These are phyloP conservation scores for Betta splendens DNA, from an alignment of 2,797 vertebrate species.

Conservation along the genomic window DNA sequence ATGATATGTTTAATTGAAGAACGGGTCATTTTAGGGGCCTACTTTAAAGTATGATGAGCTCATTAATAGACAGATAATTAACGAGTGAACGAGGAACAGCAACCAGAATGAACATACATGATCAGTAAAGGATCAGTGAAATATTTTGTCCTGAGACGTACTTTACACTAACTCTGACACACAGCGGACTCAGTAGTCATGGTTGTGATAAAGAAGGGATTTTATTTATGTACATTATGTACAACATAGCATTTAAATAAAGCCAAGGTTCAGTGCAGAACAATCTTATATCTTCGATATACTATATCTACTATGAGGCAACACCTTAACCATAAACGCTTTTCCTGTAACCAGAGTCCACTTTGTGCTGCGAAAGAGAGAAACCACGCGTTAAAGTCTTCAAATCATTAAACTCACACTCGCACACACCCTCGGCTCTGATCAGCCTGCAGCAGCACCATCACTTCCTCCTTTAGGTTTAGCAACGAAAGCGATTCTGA, in stretches of 20 bases:
- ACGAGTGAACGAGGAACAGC: neutral
- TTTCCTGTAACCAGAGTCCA: constrained; percentile 10
- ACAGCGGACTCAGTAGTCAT: neutral
- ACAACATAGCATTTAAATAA: constrained; percentile 61
- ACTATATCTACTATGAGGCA: constrained; percentile 49
- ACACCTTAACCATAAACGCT: constrained; percentile 33
- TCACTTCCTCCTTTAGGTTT: constrained; percentile 4
- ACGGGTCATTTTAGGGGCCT: constrained; percentile 4
- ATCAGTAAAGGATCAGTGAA: neutral
- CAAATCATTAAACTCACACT: neutral
- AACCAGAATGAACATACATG: neutral
- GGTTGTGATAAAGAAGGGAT: constrained; percentile 65
- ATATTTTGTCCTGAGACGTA: too few species aligned
- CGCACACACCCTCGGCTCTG: neutral
- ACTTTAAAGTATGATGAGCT: constrained; percentile 18
- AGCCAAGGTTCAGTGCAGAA: constrained; percentile 58
- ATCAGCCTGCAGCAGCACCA: constrained; percentile 1
- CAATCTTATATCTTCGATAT: constrained; percentile 48
- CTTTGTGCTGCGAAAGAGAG: constrained; percentile 18
- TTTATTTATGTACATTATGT: constrained; percentile 75
- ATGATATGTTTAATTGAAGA: constrained; percentile 9
- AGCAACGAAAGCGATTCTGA: constrained; percentile 4
- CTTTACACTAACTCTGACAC: too few species aligned
- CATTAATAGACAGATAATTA: constrained; percentile 1
- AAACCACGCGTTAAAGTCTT: constrained; percentile 13